A percentile compares a stretch with the other conserved stretches of the same genome.
These are phyloP conservation scores for Seira musarum DNA, from an alignment of 2,888 invertebrate species.

Conservation along the genomic window DNA sequence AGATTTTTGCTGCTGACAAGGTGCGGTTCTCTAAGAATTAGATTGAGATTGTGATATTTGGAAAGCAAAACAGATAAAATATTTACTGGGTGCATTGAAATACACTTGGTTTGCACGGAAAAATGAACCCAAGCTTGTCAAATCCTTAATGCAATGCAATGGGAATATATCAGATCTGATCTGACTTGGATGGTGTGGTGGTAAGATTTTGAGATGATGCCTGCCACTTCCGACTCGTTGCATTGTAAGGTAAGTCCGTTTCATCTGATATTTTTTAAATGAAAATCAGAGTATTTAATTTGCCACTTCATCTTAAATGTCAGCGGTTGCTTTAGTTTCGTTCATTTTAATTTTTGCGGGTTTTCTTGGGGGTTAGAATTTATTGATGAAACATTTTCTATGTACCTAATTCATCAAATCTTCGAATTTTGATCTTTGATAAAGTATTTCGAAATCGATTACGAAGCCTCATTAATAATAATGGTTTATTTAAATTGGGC, in stretches of 20 bases:
- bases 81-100: constrained; percentile 5
- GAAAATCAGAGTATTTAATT: constrained; percentile 15
- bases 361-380: constrained; percentile 14
- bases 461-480: no score
- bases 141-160: no score
- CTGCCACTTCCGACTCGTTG: no score
- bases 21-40: no score
- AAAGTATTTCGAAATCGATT: no score
- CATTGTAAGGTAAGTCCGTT: constrained; percentile 48
- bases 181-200: constrained; percentile 36
- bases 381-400: neutral
- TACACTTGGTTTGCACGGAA: no score
- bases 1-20: no score
- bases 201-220: constrained; percentile 29
- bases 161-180: constrained; percentile 46
- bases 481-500: no score
- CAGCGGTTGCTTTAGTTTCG: no score
- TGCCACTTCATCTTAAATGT: no score
- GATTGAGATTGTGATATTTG: no score
- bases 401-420: neutral
- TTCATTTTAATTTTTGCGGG: constrained; percentile 34
- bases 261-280: constrained; percentile 52
- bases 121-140: constrained; percentile 55
- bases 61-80: constrained; percentile 10
- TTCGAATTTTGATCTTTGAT: neutral